These are phyloP conservation scores for Brachyhypopomus gauderio DNA, from an alignment of 2,113 vertebrate genomes.

Conservation along the genomic window DNA sequence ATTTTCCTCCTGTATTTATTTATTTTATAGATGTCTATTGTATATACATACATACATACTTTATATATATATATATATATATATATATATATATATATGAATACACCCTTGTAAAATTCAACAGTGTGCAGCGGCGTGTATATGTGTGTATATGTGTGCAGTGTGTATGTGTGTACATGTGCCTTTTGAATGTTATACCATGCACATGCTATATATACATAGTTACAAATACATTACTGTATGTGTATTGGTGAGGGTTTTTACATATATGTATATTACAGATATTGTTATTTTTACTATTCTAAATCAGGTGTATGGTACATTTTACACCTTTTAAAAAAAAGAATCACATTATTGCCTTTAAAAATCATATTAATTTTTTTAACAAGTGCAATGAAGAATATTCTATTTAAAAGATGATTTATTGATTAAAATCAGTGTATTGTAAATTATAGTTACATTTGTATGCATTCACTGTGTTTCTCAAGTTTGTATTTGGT, in stretches of 20 bases:
- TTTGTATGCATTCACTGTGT: constrained; percentile 56
- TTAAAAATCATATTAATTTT: constrained; percentile 80
- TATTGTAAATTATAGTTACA: constrained; percentile 71
- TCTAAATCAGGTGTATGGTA: constrained; percentile 76
- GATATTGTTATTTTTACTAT: constrained; percentile 79
- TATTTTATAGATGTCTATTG: constrained; percentile 79
- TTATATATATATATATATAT: constrained; percentile 63
- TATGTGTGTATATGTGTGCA: constrained; percentile 10
- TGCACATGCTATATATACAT: constrained; percentile 70
- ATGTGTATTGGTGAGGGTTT: constrained; percentile 74
- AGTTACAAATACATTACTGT: constrained; percentile 69
- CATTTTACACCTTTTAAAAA: constrained; percentile 75
- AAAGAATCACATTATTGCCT: constrained; percentile 79
- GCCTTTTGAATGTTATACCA: constrained; percentile 62
- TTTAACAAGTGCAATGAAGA: constrained; percentile 83
- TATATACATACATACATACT: constrained; percentile 69
- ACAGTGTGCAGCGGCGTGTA: constrained; percentile 28
- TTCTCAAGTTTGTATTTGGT: constrained; percentile 29
- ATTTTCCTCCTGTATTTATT: constrained; percentile 88
- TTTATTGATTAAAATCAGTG: constrained; percentile 73
- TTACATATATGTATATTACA: constrained; percentile 78
- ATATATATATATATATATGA: constrained; percentile 66
- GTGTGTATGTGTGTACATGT: constrained; percentile 16
- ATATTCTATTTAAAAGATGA: constrained; percentile 79
- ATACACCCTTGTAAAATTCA: constrained; percentile 45